Evolutionary conservation across 2,888 invertebrate genomes (phyloP).

Genomic region (Pristionchus mayeri): DNA sequence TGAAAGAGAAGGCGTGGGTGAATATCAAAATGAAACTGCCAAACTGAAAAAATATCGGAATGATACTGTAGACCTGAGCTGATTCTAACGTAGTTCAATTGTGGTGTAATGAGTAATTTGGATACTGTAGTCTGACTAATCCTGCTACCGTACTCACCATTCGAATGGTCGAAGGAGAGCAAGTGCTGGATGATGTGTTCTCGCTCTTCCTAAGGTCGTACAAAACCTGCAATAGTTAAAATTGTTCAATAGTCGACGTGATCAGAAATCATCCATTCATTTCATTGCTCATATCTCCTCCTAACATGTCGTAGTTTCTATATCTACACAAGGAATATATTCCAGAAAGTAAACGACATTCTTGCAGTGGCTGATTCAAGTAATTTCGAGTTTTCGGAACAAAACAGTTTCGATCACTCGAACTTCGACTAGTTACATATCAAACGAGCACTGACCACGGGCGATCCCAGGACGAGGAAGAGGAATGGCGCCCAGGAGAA

Average conservation of each 20-base stretch:
- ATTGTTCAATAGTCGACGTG: background rate
- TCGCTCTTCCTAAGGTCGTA: slow-evolving; percentile 68
- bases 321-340: no score
- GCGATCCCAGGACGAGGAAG: slow-evolving; percentile 66
- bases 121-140: background rate
- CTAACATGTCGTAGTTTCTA: background rate
- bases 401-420: no score
- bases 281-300: background rate
- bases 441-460: slow-evolving; percentile 53
- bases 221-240: slow-evolving; percentile 40
- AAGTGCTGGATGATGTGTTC: slow-evolving; percentile 60
- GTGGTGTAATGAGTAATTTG: background rate
- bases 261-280: background rate
- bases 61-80: background rate
- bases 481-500: slow-evolving; percentile 68
- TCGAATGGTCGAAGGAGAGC: slow-evolving; percentile 67
- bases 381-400: no score
- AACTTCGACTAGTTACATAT: background rate
- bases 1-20: slow-evolving; percentile 60
- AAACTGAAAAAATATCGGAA: slow-evolving; percentile 56
- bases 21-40: slow-evolving; percentile 59
- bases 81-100: background rate
- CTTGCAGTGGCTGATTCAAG: no score
- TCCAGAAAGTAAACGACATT: no score
- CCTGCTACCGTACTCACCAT: slow-evolving; percentile 30